A percentile compares a stretch with the other conserved stretches of the same genome.
Conservation (phyloP, 2,113 vertebrate species). For the Pollimyrus isidori region DNA sequence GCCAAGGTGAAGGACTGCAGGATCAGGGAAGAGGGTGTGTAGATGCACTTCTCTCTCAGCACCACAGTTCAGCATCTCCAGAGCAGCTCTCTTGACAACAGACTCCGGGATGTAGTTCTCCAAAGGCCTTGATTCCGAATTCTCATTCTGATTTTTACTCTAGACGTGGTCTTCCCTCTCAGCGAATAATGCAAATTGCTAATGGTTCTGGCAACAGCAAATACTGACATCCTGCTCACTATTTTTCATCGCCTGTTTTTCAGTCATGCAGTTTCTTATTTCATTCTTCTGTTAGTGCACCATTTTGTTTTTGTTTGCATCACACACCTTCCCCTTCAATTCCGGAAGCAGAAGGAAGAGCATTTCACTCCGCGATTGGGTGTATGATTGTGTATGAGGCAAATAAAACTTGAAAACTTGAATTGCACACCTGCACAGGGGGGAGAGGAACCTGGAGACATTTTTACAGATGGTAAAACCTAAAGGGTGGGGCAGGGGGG, state of each 20-base stretch:
- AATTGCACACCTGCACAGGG: not conserved
- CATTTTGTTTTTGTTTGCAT: not conserved
- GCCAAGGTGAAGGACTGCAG: not conserved
- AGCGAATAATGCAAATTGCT: not conserved
- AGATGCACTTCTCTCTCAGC: not conserved
- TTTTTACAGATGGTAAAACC: not conserved
- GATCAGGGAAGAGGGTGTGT: not conserved
- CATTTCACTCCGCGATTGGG: not conserved
- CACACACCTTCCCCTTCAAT: not conserved
- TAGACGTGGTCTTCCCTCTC: not conserved
- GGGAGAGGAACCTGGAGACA: not conserved
- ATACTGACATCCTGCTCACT: not conserved
- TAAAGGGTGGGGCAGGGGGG: not conserved
- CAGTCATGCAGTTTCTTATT: not conserved
- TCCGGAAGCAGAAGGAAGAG: not conserved
- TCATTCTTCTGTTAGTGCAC: not conserved
- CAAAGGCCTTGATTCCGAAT: not conserved
- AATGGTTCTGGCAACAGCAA: not conserved
- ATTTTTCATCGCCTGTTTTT: not conserved
- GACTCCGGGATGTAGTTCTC: not conserved
- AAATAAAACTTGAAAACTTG: not conserved
- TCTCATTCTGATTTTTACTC: not conserved
- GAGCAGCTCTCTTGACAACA: not conserved
- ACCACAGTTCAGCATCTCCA: not conserved
- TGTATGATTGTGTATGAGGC: not conserved